These are phyloP conservation scores for Cristatella mucedo DNA, from an alignment of 2,888 invertebrate species.

Conservation along the genomic window DNA sequence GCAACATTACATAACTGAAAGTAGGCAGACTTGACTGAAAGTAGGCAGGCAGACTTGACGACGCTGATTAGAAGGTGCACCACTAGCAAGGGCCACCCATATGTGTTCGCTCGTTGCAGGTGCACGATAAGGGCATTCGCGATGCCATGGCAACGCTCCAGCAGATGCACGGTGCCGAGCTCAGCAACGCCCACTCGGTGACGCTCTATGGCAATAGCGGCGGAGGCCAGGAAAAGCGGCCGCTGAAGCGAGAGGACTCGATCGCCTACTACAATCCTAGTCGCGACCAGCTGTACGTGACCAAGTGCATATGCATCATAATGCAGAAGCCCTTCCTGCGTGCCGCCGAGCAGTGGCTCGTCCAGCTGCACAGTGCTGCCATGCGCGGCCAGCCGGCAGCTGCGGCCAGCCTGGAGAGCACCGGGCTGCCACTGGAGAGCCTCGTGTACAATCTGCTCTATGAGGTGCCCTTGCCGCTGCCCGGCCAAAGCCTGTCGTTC, in stretches of 20 bases:
- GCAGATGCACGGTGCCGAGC: conserved; percentile 43
- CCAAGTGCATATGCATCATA: conserved; percentile 82
- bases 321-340: conserved; percentile 64
- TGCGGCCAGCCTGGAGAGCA: conserved; percentile 17
- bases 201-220: conserved; percentile 34
- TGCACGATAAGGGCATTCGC: too few relatives aligned
- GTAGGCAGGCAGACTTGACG: too few relatives aligned
- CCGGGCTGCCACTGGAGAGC: conserved; percentile 56
- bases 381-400: conserved; percentile 12
- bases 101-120: too few relatives aligned
- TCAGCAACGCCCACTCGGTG: conserved; percentile 18
- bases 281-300: conserved; percentile 54
- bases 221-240: conserved; percentile 24
- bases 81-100: too few relatives aligned
- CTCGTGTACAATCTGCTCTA: conserved; percentile 87
- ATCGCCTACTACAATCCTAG: background rate
- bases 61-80: too few relatives aligned
- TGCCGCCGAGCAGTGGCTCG: conserved; percentile 22
- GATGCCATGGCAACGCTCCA: conserved; percentile 88
- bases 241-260: conserved; percentile 3
- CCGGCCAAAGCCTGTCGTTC: conserved; percentile 64
- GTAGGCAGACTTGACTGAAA: too few relatives aligned
- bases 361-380: conserved; percentile 23
- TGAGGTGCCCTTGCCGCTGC: conserved; percentile 74
- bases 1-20: too few relatives aligned